Evolutionary conservation across 2,888 invertebrate species (phyloP).

Genomic region (Meganola albula): DNA sequence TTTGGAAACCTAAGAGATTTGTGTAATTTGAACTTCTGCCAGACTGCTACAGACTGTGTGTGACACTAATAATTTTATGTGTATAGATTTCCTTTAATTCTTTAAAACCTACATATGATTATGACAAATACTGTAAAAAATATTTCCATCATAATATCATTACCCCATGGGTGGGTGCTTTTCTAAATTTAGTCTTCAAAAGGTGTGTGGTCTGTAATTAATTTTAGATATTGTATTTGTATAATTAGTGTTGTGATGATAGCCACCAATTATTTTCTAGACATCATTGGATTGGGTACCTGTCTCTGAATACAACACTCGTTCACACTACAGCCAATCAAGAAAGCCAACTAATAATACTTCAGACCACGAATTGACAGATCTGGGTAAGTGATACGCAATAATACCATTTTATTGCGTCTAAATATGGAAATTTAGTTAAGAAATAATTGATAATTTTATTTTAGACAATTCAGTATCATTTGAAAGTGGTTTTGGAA

Average conservation of each 20-base stretch:
- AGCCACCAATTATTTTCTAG: constrained; percentile 45
- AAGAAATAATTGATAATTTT: constrained; percentile 3
- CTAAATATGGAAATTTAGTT: not conserved
- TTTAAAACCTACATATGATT: constrained; percentile 12
- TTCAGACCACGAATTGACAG: constrained; percentile 68
- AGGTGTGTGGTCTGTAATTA: constrained; percentile 46
- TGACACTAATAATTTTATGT: constrained; percentile 29
- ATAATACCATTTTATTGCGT: constrained; percentile 7
- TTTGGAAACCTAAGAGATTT: constrained; percentile 54
- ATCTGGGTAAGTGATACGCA: constrained; percentile 73
- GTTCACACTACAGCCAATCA: constrained; percentile 66
- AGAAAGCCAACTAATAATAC: constrained; percentile 69
- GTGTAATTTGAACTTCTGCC: constrained; percentile 59
- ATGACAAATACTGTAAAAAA: constrained; percentile 10
- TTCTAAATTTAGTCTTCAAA: constrained; percentile 64
- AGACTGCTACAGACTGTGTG: constrained; percentile 37
- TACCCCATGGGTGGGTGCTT: constrained; percentile 70
- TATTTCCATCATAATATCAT: constrained; percentile 12
- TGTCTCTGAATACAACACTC: constrained; percentile 70
- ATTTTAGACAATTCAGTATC: constrained; percentile 63
- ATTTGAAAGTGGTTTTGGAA: constrained; percentile 69
- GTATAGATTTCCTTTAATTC: constrained; percentile 15
- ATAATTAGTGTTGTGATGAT: constrained; percentile 12
- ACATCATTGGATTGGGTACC: constrained; percentile 75
- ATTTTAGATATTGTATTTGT: constrained; percentile 17